phyloP scores from a whole-genome alignment of 2,888 invertebrate species.

The Ormia ochracea region DNA sequence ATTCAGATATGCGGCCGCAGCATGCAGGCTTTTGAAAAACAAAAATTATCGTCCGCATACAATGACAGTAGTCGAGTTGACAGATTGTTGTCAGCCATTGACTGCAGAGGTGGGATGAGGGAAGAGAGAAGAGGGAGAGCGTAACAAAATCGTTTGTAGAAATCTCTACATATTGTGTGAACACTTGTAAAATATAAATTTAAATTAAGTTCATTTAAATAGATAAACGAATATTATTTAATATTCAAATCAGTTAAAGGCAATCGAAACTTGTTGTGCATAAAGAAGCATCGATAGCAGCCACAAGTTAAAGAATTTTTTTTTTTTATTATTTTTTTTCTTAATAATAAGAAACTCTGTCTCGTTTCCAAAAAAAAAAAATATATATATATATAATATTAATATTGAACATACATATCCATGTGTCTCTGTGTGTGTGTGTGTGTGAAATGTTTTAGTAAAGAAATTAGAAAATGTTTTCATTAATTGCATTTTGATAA shows the following conservation, averaged over 20 bases:
- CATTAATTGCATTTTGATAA: slow-evolving; percentile 60
- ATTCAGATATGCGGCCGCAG: neutral
- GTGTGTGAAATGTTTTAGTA: slow-evolving; percentile 34
- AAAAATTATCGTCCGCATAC: neutral
- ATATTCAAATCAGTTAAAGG: slow-evolving; percentile 31
- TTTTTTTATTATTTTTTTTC: too few species aligned
- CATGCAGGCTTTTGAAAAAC: neutral
- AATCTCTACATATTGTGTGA: slow-evolving; percentile 42
- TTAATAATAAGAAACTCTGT: slow-evolving; percentile 16
- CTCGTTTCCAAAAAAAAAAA: slow-evolving; percentile 14
- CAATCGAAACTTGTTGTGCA: slow-evolving; percentile 22
- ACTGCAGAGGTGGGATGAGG: too few species aligned
- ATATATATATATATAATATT: too few species aligned
- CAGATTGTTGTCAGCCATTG: slow-evolving; percentile 4
- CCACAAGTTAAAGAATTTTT: neutral
- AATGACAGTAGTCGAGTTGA: slow-evolving; percentile 38
- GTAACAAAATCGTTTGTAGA: slow-evolving; percentile 31
- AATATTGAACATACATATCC: slow-evolving; percentile 41
- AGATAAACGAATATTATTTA: slow-evolving; percentile 42
- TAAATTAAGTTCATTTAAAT: slow-evolving; percentile 53
- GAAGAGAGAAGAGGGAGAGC: too few species aligned
- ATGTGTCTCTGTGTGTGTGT: too few species aligned
- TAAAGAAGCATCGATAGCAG: slow-evolving; percentile 26
- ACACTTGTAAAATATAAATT: slow-evolving; percentile 62
- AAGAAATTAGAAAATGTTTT: slow-evolving; percentile 55